These are phyloP conservation scores for Cremastinae sp. DNA, from an alignment of 2,888 invertebrate genomes.

Conservation along the genomic window DNA sequence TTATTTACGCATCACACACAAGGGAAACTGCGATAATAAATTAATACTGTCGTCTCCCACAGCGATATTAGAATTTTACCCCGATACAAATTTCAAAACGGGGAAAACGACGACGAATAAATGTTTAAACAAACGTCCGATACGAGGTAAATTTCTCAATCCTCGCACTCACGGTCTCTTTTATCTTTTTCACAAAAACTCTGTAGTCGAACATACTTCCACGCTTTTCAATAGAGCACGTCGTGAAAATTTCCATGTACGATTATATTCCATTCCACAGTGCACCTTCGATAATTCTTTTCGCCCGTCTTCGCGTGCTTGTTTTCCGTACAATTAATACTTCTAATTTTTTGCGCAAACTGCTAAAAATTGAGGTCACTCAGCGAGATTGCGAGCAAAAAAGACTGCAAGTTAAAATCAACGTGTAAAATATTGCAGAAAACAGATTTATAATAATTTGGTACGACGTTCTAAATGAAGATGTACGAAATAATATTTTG, in stretches of 20 bases:
- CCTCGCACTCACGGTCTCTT: slow-evolving; percentile 35
- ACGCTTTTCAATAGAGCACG: slow-evolving; percentile 15
- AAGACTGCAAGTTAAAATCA: too few species aligned
- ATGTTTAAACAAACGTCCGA: slow-evolving; percentile 54
- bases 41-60: neutral
- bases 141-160: slow-evolving; percentile 44
- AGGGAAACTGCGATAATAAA: neutral
- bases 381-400: neutral
- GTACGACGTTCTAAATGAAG: neutral
- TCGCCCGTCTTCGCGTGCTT: neutral
- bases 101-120: neutral
- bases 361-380: neutral
- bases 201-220: slow-evolving; percentile 46
- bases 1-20: slow-evolving; percentile 45
- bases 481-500: neutral
- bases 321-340: neutral
- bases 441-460: too few species aligned
- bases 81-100: neutral
- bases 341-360: slow-evolving; percentile 4
- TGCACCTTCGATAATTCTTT: slow-evolving; percentile 29
- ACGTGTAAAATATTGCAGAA: too few species aligned
- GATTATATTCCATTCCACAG: slow-evolving; percentile 59
- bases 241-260: slow-evolving; percentile 35
- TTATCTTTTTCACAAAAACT: slow-evolving; percentile 43
- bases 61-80: neutral